These are phyloP conservation scores for Papilio protenor DNA, from an alignment of 2,888 invertebrate species.

Conservation along the genomic window DNA sequence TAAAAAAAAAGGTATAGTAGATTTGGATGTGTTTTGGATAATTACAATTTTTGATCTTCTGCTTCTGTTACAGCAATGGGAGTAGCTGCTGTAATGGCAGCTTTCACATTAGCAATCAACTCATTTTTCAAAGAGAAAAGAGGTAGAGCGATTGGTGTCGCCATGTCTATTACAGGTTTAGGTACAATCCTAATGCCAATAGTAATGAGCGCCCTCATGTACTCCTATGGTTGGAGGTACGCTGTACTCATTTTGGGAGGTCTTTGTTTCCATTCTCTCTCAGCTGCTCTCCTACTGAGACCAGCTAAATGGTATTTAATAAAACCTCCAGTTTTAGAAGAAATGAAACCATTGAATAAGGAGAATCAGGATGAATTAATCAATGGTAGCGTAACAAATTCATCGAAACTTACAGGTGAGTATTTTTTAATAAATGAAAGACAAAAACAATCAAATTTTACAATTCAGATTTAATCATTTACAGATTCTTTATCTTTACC, in stretches of 20 bases:
- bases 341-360: slow-evolving; percentile 68
- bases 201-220: slow-evolving; percentile 83
- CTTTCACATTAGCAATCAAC: slow-evolving; percentile 86
- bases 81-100: slow-evolving; percentile 84
- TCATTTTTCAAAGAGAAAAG: slow-evolving; percentile 86
- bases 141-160: slow-evolving; percentile 85
- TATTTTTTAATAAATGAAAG: slow-evolving; percentile 16
- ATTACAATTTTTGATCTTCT: neutral
- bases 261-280: slow-evolving; percentile 85
- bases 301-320: slow-evolving; percentile 88
- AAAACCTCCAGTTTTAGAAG: slow-evolving; percentile 63
- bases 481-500: slow-evolving; percentile 60
- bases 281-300: slow-evolving; percentile 85
- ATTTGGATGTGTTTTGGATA: neutral
- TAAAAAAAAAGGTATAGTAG: slow-evolving; percentile 33
- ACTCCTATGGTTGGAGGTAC: slow-evolving; percentile 84
- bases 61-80: slow-evolving; percentile 84
- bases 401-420: slow-evolving; percentile 65
- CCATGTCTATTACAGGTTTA: slow-evolving; percentile 86
- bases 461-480: slow-evolving; percentile 47
- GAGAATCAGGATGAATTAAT: slow-evolving; percentile 62
- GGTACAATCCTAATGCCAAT: slow-evolving; percentile 88
- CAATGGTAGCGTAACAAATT: slow-evolving; percentile 63
- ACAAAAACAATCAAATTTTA: neutral
- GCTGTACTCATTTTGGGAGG: slow-evolving; percentile 86